Conservation (phyloP, 1,140 invertebrate genomes). For the Pinna nobilis region DNA sequence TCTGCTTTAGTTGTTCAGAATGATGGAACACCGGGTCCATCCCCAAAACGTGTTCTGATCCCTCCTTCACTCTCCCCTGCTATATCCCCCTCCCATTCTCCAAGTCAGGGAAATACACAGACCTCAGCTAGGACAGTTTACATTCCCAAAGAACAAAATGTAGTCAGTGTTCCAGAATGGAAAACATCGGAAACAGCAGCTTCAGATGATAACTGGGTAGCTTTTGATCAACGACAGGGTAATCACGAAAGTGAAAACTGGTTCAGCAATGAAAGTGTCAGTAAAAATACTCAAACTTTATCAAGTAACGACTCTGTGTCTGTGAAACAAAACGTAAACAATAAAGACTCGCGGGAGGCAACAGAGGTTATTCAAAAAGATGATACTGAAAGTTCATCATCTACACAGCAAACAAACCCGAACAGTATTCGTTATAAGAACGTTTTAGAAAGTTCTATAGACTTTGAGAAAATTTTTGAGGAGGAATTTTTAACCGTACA, state of each 20-base stretch:
- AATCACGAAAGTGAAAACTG: conserved; percentile 2
- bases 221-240: conserved; percentile 7
- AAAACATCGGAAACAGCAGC: not conserved
- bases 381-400: not conserved
- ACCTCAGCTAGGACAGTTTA: not conserved
- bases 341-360: no score
- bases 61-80: conserved; percentile 66
- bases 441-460: conserved; percentile 15
- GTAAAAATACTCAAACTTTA: no score
- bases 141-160: no score
- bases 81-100: conserved; percentile 43
- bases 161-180: no score
- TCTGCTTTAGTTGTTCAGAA: conserved; percentile 64
- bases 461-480: conserved; percentile 6
- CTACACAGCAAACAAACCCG: no score
- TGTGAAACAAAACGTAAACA: no score
- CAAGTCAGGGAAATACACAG: not conserved
- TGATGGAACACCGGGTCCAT: conserved; percentile 52
- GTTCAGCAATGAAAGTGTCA: no score
- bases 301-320: conserved; percentile 1
- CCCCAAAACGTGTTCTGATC: conserved; percentile 65
- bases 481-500: conserved; percentile 60
- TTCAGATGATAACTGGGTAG: conserved; percentile 25
- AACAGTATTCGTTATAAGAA: no score
- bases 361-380: no score